Base-by-base conservation (phyloP, 2,113 vertebrate species). In the Corydoras sp. region DNA sequence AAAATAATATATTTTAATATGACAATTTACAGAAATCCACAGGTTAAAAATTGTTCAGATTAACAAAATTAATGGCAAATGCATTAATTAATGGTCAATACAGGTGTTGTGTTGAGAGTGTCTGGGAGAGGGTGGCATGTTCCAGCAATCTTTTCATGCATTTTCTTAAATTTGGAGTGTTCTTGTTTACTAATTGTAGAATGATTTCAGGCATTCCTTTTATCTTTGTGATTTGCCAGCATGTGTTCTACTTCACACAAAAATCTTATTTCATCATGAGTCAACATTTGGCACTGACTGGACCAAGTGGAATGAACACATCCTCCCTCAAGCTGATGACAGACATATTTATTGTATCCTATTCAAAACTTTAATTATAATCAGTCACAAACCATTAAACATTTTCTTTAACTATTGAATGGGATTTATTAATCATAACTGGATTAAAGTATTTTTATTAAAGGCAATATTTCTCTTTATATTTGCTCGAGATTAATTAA, bases 401-500 rank as follows among this genome's bases (percentile, higher is more conserved):
- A 58, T 75, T 62, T 72, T 68, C 76, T 56, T 61, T 75, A 71
- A 68, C 49, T 69, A 7, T 55, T 70, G 13, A 31, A 64, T 9
- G 31, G 53, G 43, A 59, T 76, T 72, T 53, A 73, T 69, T 74
- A 69, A 61, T 56, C 51, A 12, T 61, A 78, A 73, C 32, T 75
- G 71, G 31, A 68, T 85, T 81, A 84, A 82, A 74, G 15, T 77
- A 76, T 79, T 78, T 84, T 77, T 86, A 86, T 88, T 87, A 85
- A 83, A 93, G 91, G 89, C 88, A 81, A 86, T 85, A 86, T 78
- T 91, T 84, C 88, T 89, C 86, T 86, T 74, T 50, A 73, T 86
- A 84, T 87, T 87, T 91, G 90, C 91, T 91, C 88, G 43, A 83
- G 77, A 93, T 94, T 93, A 94, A 87, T 90, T 92, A 92, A 79